Base-by-base conservation (phyloP, 2,113 vertebrate genomes). In the Poeciliopsis prolifica region DNA sequence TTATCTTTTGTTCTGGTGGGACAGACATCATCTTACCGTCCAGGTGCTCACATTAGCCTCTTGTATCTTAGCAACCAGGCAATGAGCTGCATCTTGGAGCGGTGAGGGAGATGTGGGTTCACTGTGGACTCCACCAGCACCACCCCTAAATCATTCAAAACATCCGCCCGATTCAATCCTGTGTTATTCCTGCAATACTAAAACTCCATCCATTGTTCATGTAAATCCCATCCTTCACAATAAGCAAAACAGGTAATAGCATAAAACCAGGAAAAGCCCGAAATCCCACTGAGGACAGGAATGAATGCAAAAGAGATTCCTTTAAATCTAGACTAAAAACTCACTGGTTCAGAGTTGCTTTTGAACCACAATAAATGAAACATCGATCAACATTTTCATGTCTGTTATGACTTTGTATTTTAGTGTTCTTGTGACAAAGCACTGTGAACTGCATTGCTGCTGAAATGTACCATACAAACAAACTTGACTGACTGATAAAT, bases 1-100 rank as follows among this genome's bases (percentile, higher is more conserved):
- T 44, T 62, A 31, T 75, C 74, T 76, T 85, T 86, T 82, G 75
- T 78, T 54, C 62, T 72, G 82, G 72, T 85, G 75, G 78, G 80
- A 79, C 54, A 15, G 71, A 76, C 37, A 66, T 78, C 78, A 58
- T 62, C 67, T 87, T 77, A 91, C 85, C 88, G 83, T 80, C 82
- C 88, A 88, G 91, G 89, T 91, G 89, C 83, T 80, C 83, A 65
- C 22, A 90, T 78, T 78, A 70, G 74, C 74, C 62, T 0, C 44
- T n/a, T 29, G 72, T 85, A 48, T 76, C 81, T 68, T 77, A 44
- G 82, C 79, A 88, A 85, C 76, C 65, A 37, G 61, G 44, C 63
- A 67, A 70, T 35, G 31, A 86, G 35, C 65, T 17, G 69, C 54
- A 28, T 73, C 33, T 61, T 65, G 30, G 61, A 30, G 42, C 68